These are phyloP conservation scores for Microcebus jonahi DNA, from an alignment of 2,113 vertebrate genomes.

Conservation along the genomic window DNA sequence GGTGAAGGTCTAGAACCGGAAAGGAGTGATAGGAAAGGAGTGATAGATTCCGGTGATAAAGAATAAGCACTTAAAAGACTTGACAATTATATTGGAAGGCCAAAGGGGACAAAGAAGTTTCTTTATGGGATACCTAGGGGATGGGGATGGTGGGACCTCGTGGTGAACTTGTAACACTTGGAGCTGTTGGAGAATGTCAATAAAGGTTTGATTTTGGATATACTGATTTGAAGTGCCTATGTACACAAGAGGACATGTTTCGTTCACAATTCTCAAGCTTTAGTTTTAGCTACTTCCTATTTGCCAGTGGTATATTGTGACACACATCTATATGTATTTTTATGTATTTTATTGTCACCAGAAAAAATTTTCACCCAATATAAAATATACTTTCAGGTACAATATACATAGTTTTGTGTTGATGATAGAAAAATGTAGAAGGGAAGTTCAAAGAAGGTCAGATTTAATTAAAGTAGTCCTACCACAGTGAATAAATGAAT, in stretches of 20 bases:
- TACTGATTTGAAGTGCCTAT: background rate
- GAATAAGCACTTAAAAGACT: background rate
- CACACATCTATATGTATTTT: background rate
- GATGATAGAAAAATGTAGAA: slow-evolving; percentile 14
- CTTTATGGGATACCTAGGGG: background rate
- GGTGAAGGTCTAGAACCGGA: background rate
- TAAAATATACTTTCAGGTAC: slow-evolving; percentile 20
- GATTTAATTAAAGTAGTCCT: slow-evolving; percentile 15
- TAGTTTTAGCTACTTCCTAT: slow-evolving; percentile 57
- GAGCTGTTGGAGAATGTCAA: background rate
- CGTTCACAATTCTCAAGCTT: background rate
- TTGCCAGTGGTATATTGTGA: background rate
- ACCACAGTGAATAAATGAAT: background rate
- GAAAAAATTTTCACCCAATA: background rate
- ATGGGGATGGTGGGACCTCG: background rate
- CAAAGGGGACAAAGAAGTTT: background rate
- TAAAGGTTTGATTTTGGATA: background rate
- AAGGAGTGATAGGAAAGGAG: background rate
- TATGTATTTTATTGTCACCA: background rate
- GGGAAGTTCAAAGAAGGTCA: background rate
- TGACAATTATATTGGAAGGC: background rate
- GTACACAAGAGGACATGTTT: background rate
- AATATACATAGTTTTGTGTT: background rate
- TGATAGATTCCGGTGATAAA: background rate
- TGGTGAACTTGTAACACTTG: background rate